phyloP scores from a whole-genome alignment of 2,113 vertebrate genomes.

The Microcebus jonahi region DNA sequence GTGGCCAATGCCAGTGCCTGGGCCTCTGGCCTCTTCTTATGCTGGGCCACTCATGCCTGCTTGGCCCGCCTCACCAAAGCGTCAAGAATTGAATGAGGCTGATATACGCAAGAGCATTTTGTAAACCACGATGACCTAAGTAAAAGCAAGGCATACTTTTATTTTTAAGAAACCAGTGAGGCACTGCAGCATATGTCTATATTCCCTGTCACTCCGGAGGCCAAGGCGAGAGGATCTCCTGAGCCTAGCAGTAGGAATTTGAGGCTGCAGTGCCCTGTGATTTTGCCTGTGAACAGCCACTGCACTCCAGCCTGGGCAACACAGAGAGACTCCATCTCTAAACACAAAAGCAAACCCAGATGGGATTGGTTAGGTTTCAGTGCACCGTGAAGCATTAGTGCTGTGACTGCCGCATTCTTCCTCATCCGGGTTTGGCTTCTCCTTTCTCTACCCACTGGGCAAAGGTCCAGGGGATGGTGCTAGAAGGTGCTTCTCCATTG shows the following conservation, averaged over 20 bases:
- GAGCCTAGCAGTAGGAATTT: neutral
- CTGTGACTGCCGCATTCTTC: neutral
- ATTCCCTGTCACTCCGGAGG: neutral
- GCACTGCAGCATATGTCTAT: neutral
- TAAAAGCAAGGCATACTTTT: neutral
- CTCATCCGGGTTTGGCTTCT: neutral
- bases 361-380: neutral
- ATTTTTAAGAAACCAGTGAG: neutral
- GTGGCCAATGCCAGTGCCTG: neutral
- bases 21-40: neutral
- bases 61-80: neutral
- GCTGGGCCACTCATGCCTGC: neutral
- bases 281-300: neutral
- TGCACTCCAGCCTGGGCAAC: neutral
- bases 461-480: accelerated
- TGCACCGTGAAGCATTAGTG: too few species aligned
- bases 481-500: neutral
- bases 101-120: too few species aligned
- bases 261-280: neutral
- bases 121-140: neutral
- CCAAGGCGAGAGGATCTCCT: neutral
- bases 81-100: neutral
- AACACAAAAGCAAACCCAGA: neutral
- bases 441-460: neutral
- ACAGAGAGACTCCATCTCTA: neutral